Base-by-base conservation (phyloP, 2,888 invertebrate genomes). In the Scaptodrosophila latifasciaeformis region DNA sequence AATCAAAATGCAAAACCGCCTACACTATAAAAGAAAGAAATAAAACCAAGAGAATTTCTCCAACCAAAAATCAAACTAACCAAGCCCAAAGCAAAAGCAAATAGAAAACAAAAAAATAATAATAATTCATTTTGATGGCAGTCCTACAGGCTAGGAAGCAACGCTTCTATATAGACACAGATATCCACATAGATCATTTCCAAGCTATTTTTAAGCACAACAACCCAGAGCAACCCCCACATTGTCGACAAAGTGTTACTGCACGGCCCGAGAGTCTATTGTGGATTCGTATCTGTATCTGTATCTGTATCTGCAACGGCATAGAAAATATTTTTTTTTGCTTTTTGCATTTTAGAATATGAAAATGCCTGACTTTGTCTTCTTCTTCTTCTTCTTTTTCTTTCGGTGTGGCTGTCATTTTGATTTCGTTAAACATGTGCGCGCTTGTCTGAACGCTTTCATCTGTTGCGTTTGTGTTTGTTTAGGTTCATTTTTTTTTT, bases 351-450 rank as follows among this genome's bases (percentile, higher is more conserved):
- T 24, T 24, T 7, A 24, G 24, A 24, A 24, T 24, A 5, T 24
- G n/a, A 24, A 24, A 24, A 5, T 24, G 4, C 7, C 24, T 24
- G 4, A 5, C 7, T 24, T 24, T 24, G 1, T 13, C 12, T 35
- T 13, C 4, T 9, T 12, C 35, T 35, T 9, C 17, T 9, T 35
- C 13, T 12, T n/a, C 15, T 4, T 15, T n/a, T 5, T 12, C 2
- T 35, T 15, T 12, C 12, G 4, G 35, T 35, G 45, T 18, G 53
- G 52, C 67, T 71, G 72, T 79, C 76, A 74, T 67, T 79, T 65
- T 66, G 72, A 76, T 76, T 76, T 69, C 50, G 61, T 55, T 60
- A 57, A 62, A 70, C 78, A 74, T 70, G 65, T 71, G 74, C 67
- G 29, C 39, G 45, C 31, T 27, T 45, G 27, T 15, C 29, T 45